Evolutionary conservation across 2,888 invertebrate species (phyloP).

Genomic region (Hymenopus coronatus): DNA sequence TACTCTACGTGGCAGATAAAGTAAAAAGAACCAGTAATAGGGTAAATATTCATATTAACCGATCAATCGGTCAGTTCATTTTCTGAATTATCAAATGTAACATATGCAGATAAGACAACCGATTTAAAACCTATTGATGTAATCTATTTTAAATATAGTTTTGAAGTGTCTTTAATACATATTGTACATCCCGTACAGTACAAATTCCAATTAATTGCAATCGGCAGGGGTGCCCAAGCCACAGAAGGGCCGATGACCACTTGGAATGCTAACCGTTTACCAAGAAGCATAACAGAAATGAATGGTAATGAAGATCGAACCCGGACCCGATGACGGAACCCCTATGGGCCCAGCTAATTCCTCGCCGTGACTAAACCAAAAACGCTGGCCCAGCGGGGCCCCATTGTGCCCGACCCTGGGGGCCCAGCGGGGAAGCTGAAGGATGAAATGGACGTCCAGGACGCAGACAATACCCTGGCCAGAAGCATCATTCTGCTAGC

Average conservation of each 20-base stretch:
- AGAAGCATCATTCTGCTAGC: neutral
- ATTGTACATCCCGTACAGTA: too few species aligned
- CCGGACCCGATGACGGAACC: neutral
- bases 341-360: constrained; percentile 1
- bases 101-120: too few species aligned
- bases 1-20: too few species aligned
- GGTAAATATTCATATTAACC: too few species aligned
- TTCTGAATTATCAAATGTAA: too few species aligned
- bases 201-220: too few species aligned
- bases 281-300: neutral
- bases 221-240: neutral
- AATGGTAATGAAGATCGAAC: neutral
- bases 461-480: neutral
- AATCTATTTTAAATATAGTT: too few species aligned
- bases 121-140: too few species aligned
- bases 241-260: too few species aligned
- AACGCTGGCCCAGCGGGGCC: neutral
- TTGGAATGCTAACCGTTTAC: neutral
- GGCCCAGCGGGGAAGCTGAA: neutral
- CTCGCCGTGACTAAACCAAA: constrained; percentile 6
- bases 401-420: neutral
- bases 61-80: too few species aligned
- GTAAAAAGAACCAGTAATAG: too few species aligned
- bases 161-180: too few species aligned
- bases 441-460: neutral